Conservation (phyloP, 2,797 vertebrate genomes). For the Valencia hispanica region DNA sequence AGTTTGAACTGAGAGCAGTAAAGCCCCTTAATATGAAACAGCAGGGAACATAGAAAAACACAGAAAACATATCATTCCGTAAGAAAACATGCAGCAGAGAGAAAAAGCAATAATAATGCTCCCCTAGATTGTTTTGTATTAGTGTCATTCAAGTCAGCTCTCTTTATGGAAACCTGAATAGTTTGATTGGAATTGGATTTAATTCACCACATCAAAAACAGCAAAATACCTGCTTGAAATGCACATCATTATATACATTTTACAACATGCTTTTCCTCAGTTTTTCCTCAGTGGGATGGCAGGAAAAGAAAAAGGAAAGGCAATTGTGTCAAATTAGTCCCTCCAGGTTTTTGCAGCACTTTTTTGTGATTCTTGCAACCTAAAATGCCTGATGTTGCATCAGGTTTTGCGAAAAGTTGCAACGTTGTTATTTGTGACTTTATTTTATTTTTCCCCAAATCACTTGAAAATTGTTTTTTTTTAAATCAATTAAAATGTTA, state of each 20-base stretch:
- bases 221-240: background rate
- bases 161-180: background rate
- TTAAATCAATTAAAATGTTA: too few species aligned
- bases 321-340: background rate
- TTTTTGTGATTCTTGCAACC: too few species aligned
- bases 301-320: background rate
- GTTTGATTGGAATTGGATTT: too few species aligned
- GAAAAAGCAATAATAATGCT: slow-evolving; percentile 3
- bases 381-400: too few species aligned
- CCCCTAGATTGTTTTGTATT: background rate
- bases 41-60: slow-evolving; percentile 11
- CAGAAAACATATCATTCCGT: slow-evolving; percentile 19
- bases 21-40: slow-evolving; percentile 40
- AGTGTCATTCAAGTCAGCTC: background rate
- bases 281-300: background rate
- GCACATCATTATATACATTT: background rate
- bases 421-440: too few species aligned
- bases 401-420: too few species aligned
- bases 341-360: too few species aligned
- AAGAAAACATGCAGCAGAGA: slow-evolving; percentile 18
- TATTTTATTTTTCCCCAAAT: too few species aligned
- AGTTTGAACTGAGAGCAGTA: slow-evolving; percentile 30
- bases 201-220: background rate
- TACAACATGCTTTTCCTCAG: too few species aligned
- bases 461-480: too few species aligned